A percentile compares a stretch with the other conserved stretches of the same genome.
These are phyloP conservation scores for Falco cherrug DNA, from an alignment of 2,797 vertebrate species.

Conservation along the genomic window DNA sequence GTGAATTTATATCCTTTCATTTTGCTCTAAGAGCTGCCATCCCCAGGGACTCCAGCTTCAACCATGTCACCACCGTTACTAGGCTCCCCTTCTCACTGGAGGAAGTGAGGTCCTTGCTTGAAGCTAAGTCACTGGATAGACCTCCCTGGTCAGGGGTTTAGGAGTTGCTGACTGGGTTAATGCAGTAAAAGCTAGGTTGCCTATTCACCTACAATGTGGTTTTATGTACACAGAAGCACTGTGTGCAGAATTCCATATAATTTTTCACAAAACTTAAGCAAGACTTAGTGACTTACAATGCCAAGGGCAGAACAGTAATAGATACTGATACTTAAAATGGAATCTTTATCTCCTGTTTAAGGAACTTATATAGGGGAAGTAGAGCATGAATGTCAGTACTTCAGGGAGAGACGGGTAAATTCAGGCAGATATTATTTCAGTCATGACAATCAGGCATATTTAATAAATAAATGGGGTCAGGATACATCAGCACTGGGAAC, in stretches of 20 bases:
- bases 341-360: not conserved
- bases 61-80: not conserved
- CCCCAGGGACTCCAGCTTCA: not conserved
- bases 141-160: fast-evolving
- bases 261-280: not conserved
- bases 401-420: not conserved
- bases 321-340: not conserved
- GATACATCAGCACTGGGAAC: not conserved
- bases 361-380: not conserved
- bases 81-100: not conserved
- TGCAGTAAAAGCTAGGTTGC: not conserved
- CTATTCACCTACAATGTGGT: not conserved
- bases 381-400: constrained; percentile 40
- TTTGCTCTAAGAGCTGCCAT: not conserved
- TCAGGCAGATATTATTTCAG: not conserved
- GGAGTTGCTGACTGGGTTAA: not conserved
- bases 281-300: not conserved
- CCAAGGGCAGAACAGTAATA: not conserved
- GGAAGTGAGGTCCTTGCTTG: not conserved
- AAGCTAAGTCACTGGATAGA: not conserved
- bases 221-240: not conserved
- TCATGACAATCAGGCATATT: not conserved
- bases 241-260: not conserved
- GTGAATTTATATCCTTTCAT: not conserved
- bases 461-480: constrained; percentile 34